Evolutionary conservation across 2,113 vertebrate genomes (phyloP).

Genomic region (Cynoglossus semilaevis): DNA sequence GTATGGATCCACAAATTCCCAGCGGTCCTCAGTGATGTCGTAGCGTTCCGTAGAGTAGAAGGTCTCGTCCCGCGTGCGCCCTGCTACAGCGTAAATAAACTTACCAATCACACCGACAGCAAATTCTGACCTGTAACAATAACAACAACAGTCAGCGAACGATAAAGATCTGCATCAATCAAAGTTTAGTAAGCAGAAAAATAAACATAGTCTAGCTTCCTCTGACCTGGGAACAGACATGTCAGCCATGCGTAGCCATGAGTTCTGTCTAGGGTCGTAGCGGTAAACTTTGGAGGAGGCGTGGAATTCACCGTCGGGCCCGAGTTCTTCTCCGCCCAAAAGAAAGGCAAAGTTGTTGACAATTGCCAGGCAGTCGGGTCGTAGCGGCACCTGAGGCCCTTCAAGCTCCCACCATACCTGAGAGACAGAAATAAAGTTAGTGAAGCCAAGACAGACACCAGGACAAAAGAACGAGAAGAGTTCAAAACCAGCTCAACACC

Average conservation of each 20-base stretch:
- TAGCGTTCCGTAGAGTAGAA: slow-evolving; percentile 98
- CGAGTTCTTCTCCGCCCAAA: slow-evolving; percentile 95
- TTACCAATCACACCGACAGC: slow-evolving; percentile 96
- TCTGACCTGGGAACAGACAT: slow-evolving; percentile 92
- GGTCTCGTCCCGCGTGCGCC: slow-evolving; percentile 95
- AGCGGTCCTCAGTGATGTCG: slow-evolving; percentile 94
- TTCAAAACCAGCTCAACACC: too few species aligned
- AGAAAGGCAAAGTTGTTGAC: slow-evolving; percentile 98
- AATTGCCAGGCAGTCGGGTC: slow-evolving; percentile 95
- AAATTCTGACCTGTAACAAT: slow-evolving; percentile 87
- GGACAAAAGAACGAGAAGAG: too few species aligned
- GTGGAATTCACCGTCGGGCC: slow-evolving; percentile 96
- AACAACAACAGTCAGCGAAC: slow-evolving; percentile 62
- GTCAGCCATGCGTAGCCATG: slow-evolving; percentile 96
- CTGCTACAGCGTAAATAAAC: slow-evolving; percentile 95
- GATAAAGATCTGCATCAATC: too few species aligned
- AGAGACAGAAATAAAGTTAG: slow-evolving; percentile 24
- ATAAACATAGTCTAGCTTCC: too few species aligned
- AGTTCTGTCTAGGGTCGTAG: slow-evolving; percentile 96
- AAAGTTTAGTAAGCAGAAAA: too few species aligned
- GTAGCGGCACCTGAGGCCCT: slow-evolving; percentile 93
- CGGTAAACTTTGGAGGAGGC: slow-evolving; percentile 98
- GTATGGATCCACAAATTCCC: slow-evolving; percentile 98
- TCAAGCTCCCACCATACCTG: slow-evolving; percentile 99
- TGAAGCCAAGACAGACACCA: background rate